Conservation (phyloP, 2,888 invertebrate genomes). For the Palloptera scutellata region DNA sequence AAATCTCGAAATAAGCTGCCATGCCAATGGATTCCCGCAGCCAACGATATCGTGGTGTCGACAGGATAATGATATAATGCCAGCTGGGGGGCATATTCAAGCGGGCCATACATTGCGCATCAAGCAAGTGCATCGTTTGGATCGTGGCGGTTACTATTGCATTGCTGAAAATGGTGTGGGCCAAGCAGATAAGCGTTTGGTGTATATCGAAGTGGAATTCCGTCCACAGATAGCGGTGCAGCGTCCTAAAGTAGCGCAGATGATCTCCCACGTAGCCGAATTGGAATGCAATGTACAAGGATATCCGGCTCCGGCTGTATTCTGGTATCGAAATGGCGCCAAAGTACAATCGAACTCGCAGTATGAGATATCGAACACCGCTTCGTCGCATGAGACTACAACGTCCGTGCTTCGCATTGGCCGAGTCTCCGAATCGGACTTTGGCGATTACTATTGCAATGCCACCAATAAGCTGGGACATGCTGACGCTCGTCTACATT, state of each 20-base stretch:
- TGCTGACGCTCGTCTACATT: constrained; percentile 58
- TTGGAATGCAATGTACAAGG: constrained; percentile 62
- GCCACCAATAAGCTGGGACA: constrained; percentile 63
- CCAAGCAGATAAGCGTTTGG: constrained; percentile 54
- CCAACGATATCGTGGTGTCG: constrained; percentile 76
- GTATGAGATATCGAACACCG: constrained; percentile 58
- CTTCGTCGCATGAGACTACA: constrained; percentile 59
- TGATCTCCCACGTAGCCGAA: constrained; percentile 53
- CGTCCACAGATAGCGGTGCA: constrained; percentile 59
- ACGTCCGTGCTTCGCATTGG: constrained; percentile 59
- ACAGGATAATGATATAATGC: constrained; percentile 68
- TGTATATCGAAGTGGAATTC: constrained; percentile 62
- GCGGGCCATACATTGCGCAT: constrained; percentile 56
- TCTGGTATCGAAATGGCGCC: constrained; percentile 58
- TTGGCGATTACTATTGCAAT: constrained; percentile 62
- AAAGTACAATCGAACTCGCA: constrained; percentile 54
- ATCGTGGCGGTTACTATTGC: constrained; percentile 62
- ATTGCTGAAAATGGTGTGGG: constrained; percentile 62
- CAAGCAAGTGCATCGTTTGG: constrained; percentile 55
- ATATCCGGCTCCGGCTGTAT: constrained; percentile 60
- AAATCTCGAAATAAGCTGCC: constrained; percentile 69
- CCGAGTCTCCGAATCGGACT: constrained; percentile 55
- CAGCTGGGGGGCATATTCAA: constrained; percentile 55
- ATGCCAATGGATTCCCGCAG: constrained; percentile 80
- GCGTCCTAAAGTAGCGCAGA: constrained; percentile 62